phyloP scores from a whole-genome alignment of 2,888 invertebrate species.

The Crossocerus cetratus region DNA sequence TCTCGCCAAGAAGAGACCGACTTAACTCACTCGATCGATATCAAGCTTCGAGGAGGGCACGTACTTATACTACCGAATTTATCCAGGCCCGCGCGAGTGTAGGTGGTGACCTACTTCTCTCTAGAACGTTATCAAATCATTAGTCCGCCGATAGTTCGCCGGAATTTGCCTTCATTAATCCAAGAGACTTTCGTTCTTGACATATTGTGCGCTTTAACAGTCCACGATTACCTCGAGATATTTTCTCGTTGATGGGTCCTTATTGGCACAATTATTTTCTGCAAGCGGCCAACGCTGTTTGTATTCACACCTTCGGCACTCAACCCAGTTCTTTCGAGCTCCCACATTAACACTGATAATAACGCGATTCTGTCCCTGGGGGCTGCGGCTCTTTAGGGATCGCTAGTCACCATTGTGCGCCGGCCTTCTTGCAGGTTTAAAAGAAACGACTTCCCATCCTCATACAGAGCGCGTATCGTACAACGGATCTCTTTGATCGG shows the following conservation, averaged over 20 bases:
- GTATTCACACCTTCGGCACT: neutral
- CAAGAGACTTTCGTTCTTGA: no score
- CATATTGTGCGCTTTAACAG: no score
- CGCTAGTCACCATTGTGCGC: no score
- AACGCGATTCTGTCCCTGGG: neutral
- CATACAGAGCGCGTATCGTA: no score
- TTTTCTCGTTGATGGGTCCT: no score
- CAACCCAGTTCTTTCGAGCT: neutral
- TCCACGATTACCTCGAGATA: no score
- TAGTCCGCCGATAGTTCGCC: neutral
- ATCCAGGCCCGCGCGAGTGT: conserved; percentile 15
- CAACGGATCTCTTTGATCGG: no score
- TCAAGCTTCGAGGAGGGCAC: conserved; percentile 15
- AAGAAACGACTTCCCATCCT: no score
- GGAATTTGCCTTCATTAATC: conserved; percentile 9
- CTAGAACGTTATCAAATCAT: neutral
- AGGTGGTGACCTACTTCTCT: conserved; percentile 37
- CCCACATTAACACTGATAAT: neutral
- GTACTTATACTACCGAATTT: conserved; percentile 48
- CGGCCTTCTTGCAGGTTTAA: no score
- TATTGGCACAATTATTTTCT: neutral
- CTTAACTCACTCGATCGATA: conserved; percentile 37
- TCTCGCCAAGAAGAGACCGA: neutral
- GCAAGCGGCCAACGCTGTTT: neutral
- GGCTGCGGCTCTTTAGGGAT: no score